phyloP scores from a whole-genome alignment of 2,888 invertebrate genomes.

The Agrochola macilenta region DNA sequence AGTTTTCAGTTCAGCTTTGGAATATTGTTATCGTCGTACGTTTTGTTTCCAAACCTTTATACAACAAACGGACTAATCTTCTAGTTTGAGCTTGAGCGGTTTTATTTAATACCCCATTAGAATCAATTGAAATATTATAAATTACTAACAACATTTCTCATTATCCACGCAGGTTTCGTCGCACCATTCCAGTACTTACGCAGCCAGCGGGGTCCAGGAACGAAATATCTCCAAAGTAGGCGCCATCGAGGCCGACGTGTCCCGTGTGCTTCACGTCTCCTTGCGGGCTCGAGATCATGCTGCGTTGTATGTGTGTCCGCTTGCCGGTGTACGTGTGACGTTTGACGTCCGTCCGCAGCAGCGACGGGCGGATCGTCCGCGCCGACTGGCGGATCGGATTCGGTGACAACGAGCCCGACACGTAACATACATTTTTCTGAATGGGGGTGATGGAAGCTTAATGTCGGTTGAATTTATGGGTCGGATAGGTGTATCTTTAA shows the following conservation, averaged over 20 bases:
- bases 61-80: background rate
- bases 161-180: constrained; percentile 37
- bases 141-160: background rate
- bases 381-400: constrained; percentile 80
- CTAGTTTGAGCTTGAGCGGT: background rate
- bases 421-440: constrained; percentile 61
- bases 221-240: constrained; percentile 98
- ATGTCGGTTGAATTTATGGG: constrained; percentile 60
- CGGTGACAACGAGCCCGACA: constrained; percentile 78
- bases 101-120: background rate
- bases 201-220: constrained; percentile 88
- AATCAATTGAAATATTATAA: background rate
- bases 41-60: background rate
- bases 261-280: constrained; percentile 98
- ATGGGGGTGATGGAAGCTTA: constrained; percentile 67
- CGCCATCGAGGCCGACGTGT: constrained; percentile 99
- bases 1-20: background rate
- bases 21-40: background rate
- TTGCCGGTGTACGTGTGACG: constrained; percentile 89
- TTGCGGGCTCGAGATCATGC: constrained; percentile 99
- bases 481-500: constrained; percentile 12
- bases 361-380: constrained; percentile 80
- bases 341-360: constrained; percentile 89
- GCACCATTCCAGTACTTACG: constrained; percentile 76
- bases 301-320: constrained; percentile 93